Conservation (phyloP, 2,888 invertebrate genomes). For the Magallana nippona region DNA sequence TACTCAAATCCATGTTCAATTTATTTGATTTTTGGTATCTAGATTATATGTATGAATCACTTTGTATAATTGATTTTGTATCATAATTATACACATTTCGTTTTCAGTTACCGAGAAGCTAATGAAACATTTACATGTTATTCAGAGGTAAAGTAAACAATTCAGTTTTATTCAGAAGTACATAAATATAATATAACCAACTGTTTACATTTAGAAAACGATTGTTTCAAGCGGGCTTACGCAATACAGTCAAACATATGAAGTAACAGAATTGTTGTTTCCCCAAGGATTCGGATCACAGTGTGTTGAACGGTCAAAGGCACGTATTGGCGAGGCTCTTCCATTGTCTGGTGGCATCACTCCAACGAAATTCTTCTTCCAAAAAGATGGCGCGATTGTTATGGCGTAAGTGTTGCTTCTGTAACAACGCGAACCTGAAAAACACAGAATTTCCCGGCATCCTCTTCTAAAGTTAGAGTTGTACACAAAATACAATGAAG, state of each 20-base stretch:
- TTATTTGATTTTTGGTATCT: too few relatives aligned
- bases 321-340: constrained; percentile 61
- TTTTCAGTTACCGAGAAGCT: too few relatives aligned
- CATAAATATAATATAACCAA: too few relatives aligned
- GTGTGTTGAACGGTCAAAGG: constrained; percentile 59
- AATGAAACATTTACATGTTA: too few relatives aligned
- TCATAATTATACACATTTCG: too few relatives aligned
- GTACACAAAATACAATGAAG: constrained; percentile 72
- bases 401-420: constrained; percentile 76
- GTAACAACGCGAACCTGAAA: constrained; percentile 77
- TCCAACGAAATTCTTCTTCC: constrained; percentile 76
- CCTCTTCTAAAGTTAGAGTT: constrained; percentile 79
- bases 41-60: too few relatives aligned
- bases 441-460: constrained; percentile 77
- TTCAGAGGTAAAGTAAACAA: too few relatives aligned
- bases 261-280: constrained; percentile 16
- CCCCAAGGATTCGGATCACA: constrained; percentile 6
- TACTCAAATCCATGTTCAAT: too few relatives aligned
- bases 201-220: too few relatives aligned
- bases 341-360: constrained; percentile 61
- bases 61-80: too few relatives aligned
- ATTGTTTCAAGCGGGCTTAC: too few relatives aligned
- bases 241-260: not conserved
- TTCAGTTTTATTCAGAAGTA: too few relatives aligned
- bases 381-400: constrained; percentile 73